Evolutionary conservation across 1,140 invertebrate species (phyloP), one percentile per base, ranked within the genome.

Genomic region (Palaemon carinicauda): DNA sequence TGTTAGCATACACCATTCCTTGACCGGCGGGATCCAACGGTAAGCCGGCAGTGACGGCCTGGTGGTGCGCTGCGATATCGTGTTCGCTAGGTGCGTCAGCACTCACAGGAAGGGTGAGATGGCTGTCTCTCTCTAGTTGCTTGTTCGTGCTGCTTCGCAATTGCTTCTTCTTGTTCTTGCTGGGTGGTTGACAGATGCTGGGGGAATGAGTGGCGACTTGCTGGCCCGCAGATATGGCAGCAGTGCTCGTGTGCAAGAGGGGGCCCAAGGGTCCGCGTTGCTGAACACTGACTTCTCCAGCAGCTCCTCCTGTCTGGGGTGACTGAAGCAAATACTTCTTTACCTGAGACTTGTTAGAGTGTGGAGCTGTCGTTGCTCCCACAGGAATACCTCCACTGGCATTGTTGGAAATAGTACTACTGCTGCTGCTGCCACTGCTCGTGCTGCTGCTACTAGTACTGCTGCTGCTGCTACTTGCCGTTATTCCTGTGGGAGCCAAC

Each of bases 361-460:
- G 69, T 56, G 87, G 56, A 84, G 71, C 74, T 21, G 80, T 73
- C 27, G 73, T 73, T 50, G 29, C 73, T 41, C 51, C 65, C 65
- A 73, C 24, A 29, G 82, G 93, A 92, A 88, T 93, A 91, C 90
- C 93, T 91, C 56, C 90, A 89, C 29, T 90, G 56, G 21, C 41
- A 69, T 41, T 88, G 81, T 41, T 73, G 71, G 17, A 77, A 24
- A 52, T 41, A 41, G 33, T 83, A 21, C 74, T 87, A 80, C 29
- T 80, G 50, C 60, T 83, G 75, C 29, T 88, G 87, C 53, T 65
- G 79, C 69, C 75, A 24, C 88, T 86, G 88, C 89, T 27, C n/a
- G 17, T 21, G 9, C 60, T 4, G 41, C 41, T 41, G 41, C 65
- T 89, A 85, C 53, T 87, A 78, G n/a, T 83, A 29, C 54, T 79